Percentiles rank a stretch among this genome's conserved stretches.
These are phyloP conservation scores for Panthera uncia DNA, from an alignment of 2,113 vertebrate genomes.

Conservation along the genomic window DNA sequence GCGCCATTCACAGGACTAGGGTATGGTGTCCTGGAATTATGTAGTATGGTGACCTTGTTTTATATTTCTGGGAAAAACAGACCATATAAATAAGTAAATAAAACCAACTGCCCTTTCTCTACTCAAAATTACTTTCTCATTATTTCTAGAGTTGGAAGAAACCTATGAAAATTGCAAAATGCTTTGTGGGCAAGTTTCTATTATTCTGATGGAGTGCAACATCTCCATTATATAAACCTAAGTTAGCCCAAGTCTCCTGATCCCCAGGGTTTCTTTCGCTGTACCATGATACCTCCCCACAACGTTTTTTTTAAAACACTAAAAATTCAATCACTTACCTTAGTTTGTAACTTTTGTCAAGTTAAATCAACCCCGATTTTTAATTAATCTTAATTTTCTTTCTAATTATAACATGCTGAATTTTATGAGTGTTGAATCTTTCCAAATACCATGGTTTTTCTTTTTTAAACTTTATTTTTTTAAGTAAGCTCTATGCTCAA, in stretches of 20 bases:
- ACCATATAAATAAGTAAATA: background rate
- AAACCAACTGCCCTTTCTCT: background rate
- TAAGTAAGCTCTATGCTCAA: background rate
- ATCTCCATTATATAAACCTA: background rate
- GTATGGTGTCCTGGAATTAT: background rate
- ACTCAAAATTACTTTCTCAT: constrained; percentile 25
- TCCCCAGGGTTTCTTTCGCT: background rate
- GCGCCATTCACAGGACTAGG: background rate
- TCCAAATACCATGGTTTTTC: background rate
- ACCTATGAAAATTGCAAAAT: background rate
- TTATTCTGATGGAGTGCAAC: background rate
- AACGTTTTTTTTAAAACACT: background rate
- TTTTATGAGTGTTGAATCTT: background rate
- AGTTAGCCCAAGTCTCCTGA: background rate
- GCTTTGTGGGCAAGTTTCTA: background rate
- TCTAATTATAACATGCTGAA: background rate
- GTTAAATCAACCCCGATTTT: constrained; percentile 8
- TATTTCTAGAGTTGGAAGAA: constrained; percentile 4
- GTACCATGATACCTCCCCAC: background rate
- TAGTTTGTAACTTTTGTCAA: background rate
- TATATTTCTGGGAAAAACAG: background rate
- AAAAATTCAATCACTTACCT: constrained; percentile 10
- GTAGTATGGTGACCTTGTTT: background rate
- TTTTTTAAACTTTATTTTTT: background rate
- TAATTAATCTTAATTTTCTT: constrained; percentile 1